phyloP scores from a whole-genome alignment of 2,888 invertebrate species.

The Pycnomerus fuliginosus region DNA sequence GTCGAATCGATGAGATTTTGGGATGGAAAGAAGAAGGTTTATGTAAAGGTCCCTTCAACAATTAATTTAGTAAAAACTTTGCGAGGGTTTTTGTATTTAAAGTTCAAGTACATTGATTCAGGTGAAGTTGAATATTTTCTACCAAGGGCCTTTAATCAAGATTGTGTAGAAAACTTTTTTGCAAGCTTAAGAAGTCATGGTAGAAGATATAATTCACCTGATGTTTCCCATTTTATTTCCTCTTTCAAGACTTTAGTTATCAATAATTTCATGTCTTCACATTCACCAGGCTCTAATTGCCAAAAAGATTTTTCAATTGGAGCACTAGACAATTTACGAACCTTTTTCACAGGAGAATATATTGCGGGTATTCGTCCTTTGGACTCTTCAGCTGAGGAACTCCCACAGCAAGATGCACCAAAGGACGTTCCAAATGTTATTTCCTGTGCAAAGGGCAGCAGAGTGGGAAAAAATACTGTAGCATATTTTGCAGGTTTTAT shows the following conservation, averaged over 20 bases:
- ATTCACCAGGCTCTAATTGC: background rate
- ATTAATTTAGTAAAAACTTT: background rate
- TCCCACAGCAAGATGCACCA: too few species aligned
- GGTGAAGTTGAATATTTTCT: background rate
- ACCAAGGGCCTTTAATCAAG: background rate
- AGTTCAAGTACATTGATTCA: background rate
- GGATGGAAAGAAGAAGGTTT: background rate
- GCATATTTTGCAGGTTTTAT: background rate
- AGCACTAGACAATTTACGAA: background rate
- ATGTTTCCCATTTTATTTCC: background rate
- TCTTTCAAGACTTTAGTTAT: background rate
- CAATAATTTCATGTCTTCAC: background rate
- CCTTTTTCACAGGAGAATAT: background rate
- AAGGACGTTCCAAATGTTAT: too few species aligned
- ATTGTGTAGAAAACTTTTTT: background rate
- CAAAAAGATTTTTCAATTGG: background rate
- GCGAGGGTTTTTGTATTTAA: background rate
- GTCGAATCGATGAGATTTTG: background rate
- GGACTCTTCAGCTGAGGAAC: background rate
- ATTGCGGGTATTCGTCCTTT: background rate
- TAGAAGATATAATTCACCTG: background rate
- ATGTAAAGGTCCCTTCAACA: background rate
- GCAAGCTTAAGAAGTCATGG: too few species aligned
- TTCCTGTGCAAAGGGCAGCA: too few species aligned
- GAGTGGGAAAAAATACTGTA: background rate